Conservation (phyloP, 2,113 vertebrate genomes). For the Jacana jacana region DNA sequence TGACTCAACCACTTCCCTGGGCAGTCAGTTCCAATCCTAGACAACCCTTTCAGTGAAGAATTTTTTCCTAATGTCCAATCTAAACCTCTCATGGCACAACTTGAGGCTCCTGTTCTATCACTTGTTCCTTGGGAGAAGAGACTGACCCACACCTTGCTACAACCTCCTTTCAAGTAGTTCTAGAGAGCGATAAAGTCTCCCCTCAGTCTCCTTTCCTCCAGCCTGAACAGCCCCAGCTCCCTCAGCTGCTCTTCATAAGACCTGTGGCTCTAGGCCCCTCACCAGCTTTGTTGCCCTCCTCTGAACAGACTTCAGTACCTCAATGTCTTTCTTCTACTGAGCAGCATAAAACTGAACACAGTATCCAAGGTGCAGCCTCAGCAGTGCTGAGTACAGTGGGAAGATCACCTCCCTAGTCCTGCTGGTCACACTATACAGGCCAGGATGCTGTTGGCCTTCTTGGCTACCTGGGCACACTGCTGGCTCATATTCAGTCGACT, state of each 20-base stretch:
- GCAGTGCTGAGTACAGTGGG: not conserved
- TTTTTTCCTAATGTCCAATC: not conserved
- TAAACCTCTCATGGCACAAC: not conserved
- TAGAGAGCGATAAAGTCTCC: not conserved
- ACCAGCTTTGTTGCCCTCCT: not conserved
- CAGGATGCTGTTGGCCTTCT: not conserved
- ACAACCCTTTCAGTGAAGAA: not conserved
- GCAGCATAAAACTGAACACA: not conserved
- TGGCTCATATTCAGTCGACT: not conserved
- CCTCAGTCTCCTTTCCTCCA: not conserved
- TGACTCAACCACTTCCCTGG: not conserved
- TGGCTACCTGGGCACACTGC: not conserved
- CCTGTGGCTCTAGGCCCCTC: not conserved
- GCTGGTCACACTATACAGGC: not conserved
- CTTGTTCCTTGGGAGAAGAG: not conserved
- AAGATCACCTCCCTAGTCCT: not conserved
- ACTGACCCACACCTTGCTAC: not conserved
- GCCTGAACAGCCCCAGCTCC: not conserved
- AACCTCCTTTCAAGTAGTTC: not conserved
- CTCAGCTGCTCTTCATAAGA: not conserved
- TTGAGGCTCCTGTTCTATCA: not conserved
- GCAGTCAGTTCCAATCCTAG: not conserved
- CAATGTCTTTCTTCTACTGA: not conserved
- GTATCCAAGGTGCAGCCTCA: not conserved
- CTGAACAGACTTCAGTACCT: not conserved